A percentile compares a stretch with the other conserved stretches of the same genome.
Conservation (phyloP, 92 coral and sea anemone genomes). For the Epizoanthus ramosus region DNA sequence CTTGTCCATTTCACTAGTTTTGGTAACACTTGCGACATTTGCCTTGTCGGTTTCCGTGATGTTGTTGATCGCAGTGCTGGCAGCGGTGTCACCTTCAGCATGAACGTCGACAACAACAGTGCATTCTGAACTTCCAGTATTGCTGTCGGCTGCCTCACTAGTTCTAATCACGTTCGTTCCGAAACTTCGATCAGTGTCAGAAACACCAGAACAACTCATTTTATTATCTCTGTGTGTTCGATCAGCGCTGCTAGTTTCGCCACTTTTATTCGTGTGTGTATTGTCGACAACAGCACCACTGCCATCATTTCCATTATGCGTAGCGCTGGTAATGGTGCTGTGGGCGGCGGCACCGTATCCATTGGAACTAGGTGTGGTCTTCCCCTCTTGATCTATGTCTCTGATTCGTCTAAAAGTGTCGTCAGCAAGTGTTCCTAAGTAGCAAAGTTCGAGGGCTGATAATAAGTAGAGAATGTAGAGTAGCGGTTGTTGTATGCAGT, state of each 20-base stretch:
- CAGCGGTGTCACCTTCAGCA: too few species aligned
- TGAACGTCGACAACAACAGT: background rate
- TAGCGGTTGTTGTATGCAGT: too few species aligned
- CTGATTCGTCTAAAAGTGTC: conserved; percentile 56
- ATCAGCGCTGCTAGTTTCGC: too few species aligned
- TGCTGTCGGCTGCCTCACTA: too few species aligned
- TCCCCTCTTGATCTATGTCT: background rate
- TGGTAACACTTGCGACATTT: background rate
- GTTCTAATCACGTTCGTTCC: too few species aligned
- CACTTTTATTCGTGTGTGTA: background rate
- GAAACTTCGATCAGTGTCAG: too few species aligned
- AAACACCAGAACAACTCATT: too few species aligned
- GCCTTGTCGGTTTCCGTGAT: background rate
- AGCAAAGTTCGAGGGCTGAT: too few species aligned
- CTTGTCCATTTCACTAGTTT: background rate
- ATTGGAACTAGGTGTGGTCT: background rate
- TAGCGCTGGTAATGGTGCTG: background rate
- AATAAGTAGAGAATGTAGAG: too few species aligned
- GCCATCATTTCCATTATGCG: background rate
- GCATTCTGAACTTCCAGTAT: too few species aligned
- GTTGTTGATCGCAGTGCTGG: background rate
- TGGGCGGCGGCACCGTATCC: conserved; percentile 1
- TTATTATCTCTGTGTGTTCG: too few species aligned
- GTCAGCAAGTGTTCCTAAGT: conserved; percentile 57
- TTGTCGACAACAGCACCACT: background rate